Evolutionary conservation across 2,797 vertebrate genomes (phyloP), one percentile per base, ranked within the genome.

Genomic region (Lagorchestes hirsutus): DNA sequence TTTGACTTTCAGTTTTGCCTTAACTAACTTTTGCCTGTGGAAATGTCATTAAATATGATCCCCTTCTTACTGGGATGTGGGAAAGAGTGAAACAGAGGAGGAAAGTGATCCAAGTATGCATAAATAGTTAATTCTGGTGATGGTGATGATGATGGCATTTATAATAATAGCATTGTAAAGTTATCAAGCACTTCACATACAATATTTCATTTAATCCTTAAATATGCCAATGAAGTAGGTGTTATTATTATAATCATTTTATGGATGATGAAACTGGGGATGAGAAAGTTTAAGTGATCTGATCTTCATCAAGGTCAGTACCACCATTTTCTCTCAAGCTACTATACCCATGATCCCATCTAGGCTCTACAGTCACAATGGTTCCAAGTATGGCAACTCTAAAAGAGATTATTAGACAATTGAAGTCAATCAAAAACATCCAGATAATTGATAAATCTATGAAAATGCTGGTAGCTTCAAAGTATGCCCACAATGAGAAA

Each of bases 401-500:
- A 98, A 99, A 99, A 98, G 99, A 99, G 98, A 99, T 99, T 99
- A 99, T 99, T 98, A 98, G 99, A 93, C 98, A 99, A 90, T 97
- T 99, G 98, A 99, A 99, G 98, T 99, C 99, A 98, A 99, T 99
- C 99, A 99, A 99, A 98, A 99, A 99, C 98, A 99, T 99, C 96
- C 99, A 99, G 98, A 99, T 99, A 97, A 99, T 99, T 98, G 99
- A 99, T 5, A 99, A 99, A 97, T 99, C 99, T 98, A 99, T 99
- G 99, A 99, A 99, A 97, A 99, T 99, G 99, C 99, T 99, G 97
- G 99, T 99, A 3, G 99, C 99, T 29, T 99, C 99, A 55, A 99
- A 99, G 97, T 99, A 99, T 0, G 98, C 99, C 4, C 99, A 99
- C 67, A 99, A 99, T 97, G 99, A 99, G 98, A 98, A 98, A 99